Conservation (phyloP, 92 coral and sea anemone genomes). For the Pocillopora grandis region DNA sequence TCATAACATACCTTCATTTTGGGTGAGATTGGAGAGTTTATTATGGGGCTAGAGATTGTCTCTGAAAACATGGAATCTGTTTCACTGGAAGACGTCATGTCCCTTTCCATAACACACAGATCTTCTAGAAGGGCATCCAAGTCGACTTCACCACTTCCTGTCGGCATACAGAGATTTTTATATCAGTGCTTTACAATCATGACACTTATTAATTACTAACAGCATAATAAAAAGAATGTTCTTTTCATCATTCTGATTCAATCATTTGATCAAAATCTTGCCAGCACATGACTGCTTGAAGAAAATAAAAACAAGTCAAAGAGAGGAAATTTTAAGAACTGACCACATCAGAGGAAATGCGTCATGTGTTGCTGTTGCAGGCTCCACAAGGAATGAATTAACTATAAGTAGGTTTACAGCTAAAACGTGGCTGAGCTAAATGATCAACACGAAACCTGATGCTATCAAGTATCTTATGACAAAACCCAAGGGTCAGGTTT, state of each 20-base stretch:
- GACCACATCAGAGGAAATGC: conserved; percentile 2
- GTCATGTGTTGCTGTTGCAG: background rate
- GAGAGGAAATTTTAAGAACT: background rate
- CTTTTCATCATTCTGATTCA: conserved; percentile 19
- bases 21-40: conserved; percentile 78
- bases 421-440: conserved; percentile 17
- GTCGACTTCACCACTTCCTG: conserved; percentile 96
- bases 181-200: conserved; percentile 28
- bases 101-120: conserved; percentile 94
- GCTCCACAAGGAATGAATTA: background rate
- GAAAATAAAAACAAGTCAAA: background rate
- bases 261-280: conserved; percentile 17
- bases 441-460: conserved; percentile 24
- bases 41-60: conserved; percentile 25
- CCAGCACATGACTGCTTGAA: background rate
- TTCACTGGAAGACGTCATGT: conserved; percentile 58
- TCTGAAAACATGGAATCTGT: conserved; percentile 25
- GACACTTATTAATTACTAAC: conserved; percentile 37
- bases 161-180: conserved; percentile 20
- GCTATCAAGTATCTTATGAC: conserved; percentile 20
- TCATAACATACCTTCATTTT: conserved; percentile 66
- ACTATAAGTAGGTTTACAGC: background rate
- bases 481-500: conserved; percentile 27
- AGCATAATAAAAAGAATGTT: conserved; percentile 1
- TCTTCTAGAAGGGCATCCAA: conserved; percentile 96